Base-by-base conservation (phyloP, 2,888 invertebrate species). In the Meta bourneti region DNA sequence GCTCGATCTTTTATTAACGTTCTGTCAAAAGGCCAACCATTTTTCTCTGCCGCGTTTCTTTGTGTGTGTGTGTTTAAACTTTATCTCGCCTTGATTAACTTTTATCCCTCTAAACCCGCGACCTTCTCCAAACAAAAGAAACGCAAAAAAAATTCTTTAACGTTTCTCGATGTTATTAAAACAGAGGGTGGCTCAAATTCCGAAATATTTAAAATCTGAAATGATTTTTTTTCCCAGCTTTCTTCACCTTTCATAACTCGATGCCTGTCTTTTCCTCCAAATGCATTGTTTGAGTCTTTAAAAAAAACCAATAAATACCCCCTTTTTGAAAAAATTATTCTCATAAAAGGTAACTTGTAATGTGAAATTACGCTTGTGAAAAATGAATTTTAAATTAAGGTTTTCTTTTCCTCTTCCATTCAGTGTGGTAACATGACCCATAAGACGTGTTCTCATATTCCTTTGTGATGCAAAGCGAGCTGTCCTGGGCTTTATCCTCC, bases 351-450 rank as follows among this genome's bases (percentile, higher is more conserved):
- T 61, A 61, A 61, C 2, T 72, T 72, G 34, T 81, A 70, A 49
- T 48, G 6, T 34, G 34, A 86, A 86, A 79, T 70, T 20, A n/a
- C 71, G 54, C 78, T 78, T 49, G 79, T 86, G 79, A 86, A 86
- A 84, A 86, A 86, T 72, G 71, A 52, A 81, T 86, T 78, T 86
- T 86, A 86, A 86, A 86, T 86, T 86, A 86, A 71, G 70, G n/a
- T 81, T 86, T 79, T 86, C 79, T 82, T 49, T 9, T 8, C 8
- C 4, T 1, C 48, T 9, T 6, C 6, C n/a, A 11, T 82, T 71
- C 48, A 20, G 13, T 19, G 34, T 6, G 11, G 19, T 48, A 71
- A 51, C 49, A 69, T 11, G 48, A 48, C 8, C 16, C 9, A 74
- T 9, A 11, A 71, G 48, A 71, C 70, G 19, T 13, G 70, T 70